phyloP scores from a whole-genome alignment of 2,888 invertebrate genomes.

The Megaustenia siamemsis region DNA sequence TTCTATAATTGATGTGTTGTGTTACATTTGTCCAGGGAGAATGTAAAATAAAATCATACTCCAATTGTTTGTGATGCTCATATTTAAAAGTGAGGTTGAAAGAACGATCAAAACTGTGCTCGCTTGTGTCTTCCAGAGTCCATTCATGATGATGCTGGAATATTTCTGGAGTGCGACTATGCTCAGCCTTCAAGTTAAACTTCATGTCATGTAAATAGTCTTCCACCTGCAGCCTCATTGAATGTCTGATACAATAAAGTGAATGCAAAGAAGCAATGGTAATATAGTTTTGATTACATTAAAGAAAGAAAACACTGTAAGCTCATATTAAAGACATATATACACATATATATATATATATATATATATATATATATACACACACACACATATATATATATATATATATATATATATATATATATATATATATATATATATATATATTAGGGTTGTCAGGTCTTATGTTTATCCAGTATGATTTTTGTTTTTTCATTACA shows the following conservation, averaged over 20 bases:
- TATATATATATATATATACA: no score
- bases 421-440: no score
- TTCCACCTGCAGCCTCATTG: not conserved
- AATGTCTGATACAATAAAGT: slow-evolving; percentile 8
- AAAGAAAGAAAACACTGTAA: no score
- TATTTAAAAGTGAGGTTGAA: slow-evolving; percentile 24
- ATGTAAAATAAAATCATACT: slow-evolving; percentile 21
- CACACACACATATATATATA: no score
- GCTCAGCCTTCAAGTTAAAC: slow-evolving; percentile 27
- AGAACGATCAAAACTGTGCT: slow-evolving; percentile 34
- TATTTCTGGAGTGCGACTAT: slow-evolving; percentile 12
- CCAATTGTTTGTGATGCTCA: slow-evolving; percentile 38
- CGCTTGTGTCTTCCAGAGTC: slow-evolving; percentile 30
- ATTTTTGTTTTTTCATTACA: no score
- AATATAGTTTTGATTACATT: not conserved
- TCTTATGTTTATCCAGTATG: no score
- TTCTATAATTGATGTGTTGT: slow-evolving; percentile 38
- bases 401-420: no score
- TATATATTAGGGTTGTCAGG: no score
- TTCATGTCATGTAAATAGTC: slow-evolving; percentile 27
- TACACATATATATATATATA: no score
- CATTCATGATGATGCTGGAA: slow-evolving; percentile 41
- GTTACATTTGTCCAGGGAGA: slow-evolving; percentile 42
- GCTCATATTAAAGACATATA: no score
- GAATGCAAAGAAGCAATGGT: not conserved